Percentiles rank a stretch among this genome's conserved stretches.
These are phyloP conservation scores for Tinea pellionella DNA, from an alignment of 2,888 invertebrate species.

Conservation along the genomic window DNA sequence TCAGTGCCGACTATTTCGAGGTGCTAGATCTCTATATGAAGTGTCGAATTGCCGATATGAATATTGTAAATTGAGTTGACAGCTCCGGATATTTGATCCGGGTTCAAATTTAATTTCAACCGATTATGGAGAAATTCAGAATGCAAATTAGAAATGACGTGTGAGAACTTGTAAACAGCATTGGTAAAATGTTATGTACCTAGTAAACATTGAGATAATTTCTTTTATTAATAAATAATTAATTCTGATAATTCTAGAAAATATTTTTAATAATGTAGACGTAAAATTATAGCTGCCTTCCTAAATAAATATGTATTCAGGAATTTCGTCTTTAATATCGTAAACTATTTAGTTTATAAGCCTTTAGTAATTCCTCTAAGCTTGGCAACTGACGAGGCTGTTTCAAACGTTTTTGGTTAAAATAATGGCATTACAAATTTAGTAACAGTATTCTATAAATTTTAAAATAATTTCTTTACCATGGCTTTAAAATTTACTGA, in stretches of 20 bases:
- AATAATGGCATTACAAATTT: background rate
- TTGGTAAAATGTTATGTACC: too few relatives aligned
- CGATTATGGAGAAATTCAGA: background rate
- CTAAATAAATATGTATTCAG: background rate
- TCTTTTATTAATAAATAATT: too few relatives aligned
- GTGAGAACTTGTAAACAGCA: too few relatives aligned
- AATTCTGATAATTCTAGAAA: too few relatives aligned
- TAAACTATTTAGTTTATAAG: constrained; percentile 2
- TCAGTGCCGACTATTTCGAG: constrained; percentile 17
- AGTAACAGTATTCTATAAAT: background rate
- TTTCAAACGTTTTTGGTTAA: background rate
- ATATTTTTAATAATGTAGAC: background rate
- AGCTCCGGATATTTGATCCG: background rate
- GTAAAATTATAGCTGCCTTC: background rate
- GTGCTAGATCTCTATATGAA: background rate
- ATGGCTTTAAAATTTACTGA: too few relatives aligned
- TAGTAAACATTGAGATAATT: too few relatives aligned
- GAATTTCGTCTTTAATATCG: background rate
- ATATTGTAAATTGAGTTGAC: background rate
- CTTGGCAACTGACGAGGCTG: background rate
- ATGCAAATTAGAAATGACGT: too few relatives aligned
- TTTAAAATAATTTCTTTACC: too few relatives aligned
- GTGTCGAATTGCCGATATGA: background rate
- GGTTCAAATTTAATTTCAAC: background rate
- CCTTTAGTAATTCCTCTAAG: background rate